Evolutionary conservation across 2,888 invertebrate species (phyloP), one percentile per base, ranked within the genome.

Genomic region (Priocnemis perturbator): DNA sequence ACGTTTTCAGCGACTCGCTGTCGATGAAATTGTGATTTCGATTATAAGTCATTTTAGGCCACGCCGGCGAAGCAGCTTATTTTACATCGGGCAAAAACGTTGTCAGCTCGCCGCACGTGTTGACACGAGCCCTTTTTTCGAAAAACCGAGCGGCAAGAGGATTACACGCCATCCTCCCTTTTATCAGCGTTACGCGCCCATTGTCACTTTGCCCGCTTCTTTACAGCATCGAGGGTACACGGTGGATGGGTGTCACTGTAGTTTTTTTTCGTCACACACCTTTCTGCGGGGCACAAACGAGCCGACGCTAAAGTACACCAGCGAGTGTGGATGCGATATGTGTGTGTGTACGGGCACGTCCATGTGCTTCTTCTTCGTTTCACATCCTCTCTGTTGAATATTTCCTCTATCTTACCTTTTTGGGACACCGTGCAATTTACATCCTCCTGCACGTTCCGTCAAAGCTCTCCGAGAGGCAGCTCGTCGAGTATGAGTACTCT

Each of bases 131-230:
- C 63, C 65, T 66, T 60, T 60, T 37, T 64, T 61, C 65, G 64
- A 62, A 48, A 37, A 71, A 73, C 65, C 69, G 70, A 74, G 76
- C 74, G 69, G 37, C 66, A 30, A 63, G 63, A 66, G 71, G 69
- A 77, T 77, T 73, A 72, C 67, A 62, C 59, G 69, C 64, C 69
- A 68, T 77, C 71, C 78, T 71, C 66, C 47, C 73, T 78, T 77
- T 77, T 78, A 73, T 77, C 77, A 69, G 64, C 64, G 71, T 65
- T 73, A 56, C 77, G 48, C 64, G 68, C 55, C 71, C 68, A 71
- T 74, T 71, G 74, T 72, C 77, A 67, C 70, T 74, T 61, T 61
- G 48, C 60, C 52, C 67, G 67, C 55, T 74, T 71, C 77, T 55
- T 55, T 23, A 23, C 23, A 23, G n/a, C 21, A 55, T 55, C 21